phyloP scores from a whole-genome alignment of 2,797 vertebrate genomes.

The Alca torda region DNA sequence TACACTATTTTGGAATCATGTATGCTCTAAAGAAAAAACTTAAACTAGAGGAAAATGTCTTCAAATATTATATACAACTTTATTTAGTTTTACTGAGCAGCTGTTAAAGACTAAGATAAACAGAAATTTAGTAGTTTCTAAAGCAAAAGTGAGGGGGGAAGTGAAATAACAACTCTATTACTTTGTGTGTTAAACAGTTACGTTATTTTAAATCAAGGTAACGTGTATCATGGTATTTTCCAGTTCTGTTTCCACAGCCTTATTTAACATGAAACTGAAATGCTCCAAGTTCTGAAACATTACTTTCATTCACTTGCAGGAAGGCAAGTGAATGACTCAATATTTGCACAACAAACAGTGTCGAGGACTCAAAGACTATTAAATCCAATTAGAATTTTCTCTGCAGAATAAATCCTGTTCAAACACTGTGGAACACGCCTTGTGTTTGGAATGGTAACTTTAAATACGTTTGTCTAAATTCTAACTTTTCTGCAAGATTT shows the following conservation, averaged over 20 bases:
- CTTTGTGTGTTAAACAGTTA: neutral
- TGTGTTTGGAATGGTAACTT: neutral
- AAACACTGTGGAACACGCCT: neutral
- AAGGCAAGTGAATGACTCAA: neutral
- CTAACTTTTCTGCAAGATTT: neutral
- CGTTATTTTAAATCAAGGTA: neutral
- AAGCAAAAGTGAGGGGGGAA: neutral
- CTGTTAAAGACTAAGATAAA: neutral
- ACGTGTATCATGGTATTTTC: neutral
- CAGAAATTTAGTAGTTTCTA: neutral
- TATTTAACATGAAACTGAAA: neutral
- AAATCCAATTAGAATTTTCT: neutral
- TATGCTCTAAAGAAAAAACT: neutral
- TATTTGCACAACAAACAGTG: neutral
- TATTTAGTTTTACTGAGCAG: neutral
- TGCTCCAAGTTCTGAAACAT: neutral
- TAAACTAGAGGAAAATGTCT: neutral
- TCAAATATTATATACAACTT: neutral
- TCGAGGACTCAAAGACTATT: neutral
- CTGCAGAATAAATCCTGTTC: neutral
- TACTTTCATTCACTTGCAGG: neutral
- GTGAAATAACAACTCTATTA: neutral
- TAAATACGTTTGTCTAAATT: neutral
- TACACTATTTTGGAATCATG: fast-evolving
- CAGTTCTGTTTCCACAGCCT: neutral